Conservation (phyloP, 2,888 invertebrate species). For the Agrochola lychnidis region DNA sequence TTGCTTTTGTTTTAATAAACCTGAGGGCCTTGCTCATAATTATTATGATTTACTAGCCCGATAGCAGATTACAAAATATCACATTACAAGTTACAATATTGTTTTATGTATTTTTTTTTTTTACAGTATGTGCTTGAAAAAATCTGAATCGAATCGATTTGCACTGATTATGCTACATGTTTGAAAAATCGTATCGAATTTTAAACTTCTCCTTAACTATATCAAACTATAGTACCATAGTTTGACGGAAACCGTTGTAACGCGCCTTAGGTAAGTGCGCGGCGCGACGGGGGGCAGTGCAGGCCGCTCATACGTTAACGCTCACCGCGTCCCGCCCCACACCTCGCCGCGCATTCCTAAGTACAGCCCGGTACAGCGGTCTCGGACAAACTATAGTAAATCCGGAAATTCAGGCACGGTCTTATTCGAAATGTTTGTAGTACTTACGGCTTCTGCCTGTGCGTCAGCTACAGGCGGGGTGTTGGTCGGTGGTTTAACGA, state of each 20-base stretch:
- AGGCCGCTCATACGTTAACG: no score
- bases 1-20: not conserved
- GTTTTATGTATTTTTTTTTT: not conserved
- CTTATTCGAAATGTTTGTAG: not conserved
- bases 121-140: not conserved
- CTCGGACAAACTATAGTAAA: not conserved
- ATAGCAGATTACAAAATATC: conserved; percentile 14
- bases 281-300: no score
- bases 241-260: no score
- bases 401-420: not conserved
- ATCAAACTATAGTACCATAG: not conserved
- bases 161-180: not conserved
- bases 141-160: conserved; percentile 2
- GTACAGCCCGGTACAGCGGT: no score
- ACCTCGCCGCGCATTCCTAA: no score
- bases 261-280: no score
- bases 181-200: not conserved
- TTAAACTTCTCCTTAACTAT: not conserved
- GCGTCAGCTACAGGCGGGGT: conserved; percentile 94
- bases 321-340: no score
- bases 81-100: not conserved
- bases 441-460: conserved; percentile 88
- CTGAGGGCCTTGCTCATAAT: not conserved
- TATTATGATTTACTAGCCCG: not conserved
- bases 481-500: conserved; percentile 97